Evolutionary conservation across 1,140 invertebrate species (phyloP).

Genomic region (Dreissena polymorpha): DNA sequence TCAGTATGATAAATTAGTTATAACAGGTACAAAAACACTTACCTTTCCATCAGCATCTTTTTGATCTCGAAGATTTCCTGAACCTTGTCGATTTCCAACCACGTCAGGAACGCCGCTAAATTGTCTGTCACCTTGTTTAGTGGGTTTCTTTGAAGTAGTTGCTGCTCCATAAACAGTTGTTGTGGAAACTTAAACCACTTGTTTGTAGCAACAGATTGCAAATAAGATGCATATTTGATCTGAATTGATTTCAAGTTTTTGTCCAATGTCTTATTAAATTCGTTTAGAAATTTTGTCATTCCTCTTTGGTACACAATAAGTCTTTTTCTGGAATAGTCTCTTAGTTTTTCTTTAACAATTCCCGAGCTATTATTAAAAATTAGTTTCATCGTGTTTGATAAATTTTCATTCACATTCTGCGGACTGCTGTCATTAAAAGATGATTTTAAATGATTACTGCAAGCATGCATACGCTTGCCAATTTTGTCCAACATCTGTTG

Average conservation of each 20-base stretch:
- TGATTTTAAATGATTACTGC: conserved; percentile 63
- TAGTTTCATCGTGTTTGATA: conserved; percentile 51
- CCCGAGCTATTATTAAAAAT: conserved; percentile 63
- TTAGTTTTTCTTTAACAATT: conserved; percentile 54
- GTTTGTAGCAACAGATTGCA: conserved; percentile 62
- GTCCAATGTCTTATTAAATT: conserved; percentile 66
- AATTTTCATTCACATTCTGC: conserved; percentile 47
- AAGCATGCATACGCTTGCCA: conserved; percentile 63
- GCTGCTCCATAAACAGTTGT: conserved; percentile 67
- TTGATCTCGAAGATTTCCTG: conserved; percentile 61
- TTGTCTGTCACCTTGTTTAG: conserved; percentile 54
- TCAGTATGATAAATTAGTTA: no score
- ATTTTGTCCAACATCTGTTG: conserved; percentile 59
- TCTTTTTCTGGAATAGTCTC: conserved; percentile 61
- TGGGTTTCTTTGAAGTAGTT: conserved; percentile 53
- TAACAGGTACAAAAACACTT: background rate
- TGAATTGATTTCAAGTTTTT: conserved; percentile 62
- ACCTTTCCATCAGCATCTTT: conserved; percentile 66
- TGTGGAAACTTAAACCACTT: conserved; percentile 68
- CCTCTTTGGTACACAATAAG: conserved; percentile 58
- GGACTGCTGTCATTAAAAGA: conserved; percentile 58
- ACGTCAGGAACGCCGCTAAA: conserved; percentile 66
- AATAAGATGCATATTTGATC: conserved; percentile 59
- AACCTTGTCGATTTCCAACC: conserved; percentile 72
- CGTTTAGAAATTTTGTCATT: conserved; percentile 63